A percentile compares a stretch with the other conserved stretches of the same genome.
These are phyloP conservation scores for Chaetophractus vellerosus DNA, from an alignment of 2,797 vertebrate genomes.

Conservation along the genomic window DNA sequence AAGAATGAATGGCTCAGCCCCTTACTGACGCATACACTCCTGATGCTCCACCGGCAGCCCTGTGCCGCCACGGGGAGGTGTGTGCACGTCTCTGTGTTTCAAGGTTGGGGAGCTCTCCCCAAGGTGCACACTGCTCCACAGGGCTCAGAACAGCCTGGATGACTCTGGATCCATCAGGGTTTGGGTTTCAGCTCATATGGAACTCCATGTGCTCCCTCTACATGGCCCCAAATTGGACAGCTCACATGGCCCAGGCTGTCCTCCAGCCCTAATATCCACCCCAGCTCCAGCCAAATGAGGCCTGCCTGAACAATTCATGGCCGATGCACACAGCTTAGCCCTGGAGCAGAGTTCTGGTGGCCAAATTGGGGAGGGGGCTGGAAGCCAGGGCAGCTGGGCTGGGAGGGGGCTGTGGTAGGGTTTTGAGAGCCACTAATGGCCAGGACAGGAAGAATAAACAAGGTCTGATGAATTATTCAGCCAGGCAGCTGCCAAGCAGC, in stretches of 20 bases:
- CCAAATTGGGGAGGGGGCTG: not conserved
- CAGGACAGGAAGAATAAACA: slow-evolving; percentile 73
- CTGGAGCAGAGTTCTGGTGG: slow-evolving; percentile 54
- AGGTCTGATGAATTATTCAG: slow-evolving; percentile 84
- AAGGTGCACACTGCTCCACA: not conserved
- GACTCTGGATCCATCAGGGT: not conserved
- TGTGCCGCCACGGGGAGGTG: accelerated
- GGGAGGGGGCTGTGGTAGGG: not conserved
- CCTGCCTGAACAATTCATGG: slow-evolving; percentile 82
- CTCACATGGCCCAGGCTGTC: not conserved
- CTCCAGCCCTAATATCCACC: not conserved
- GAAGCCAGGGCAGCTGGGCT: slow-evolving; percentile 69
- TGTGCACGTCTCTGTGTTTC: not conserved
- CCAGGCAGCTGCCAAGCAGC: slow-evolving; percentile 77
- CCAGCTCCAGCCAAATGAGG: not conserved
- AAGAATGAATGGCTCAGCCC: too few species aligned
- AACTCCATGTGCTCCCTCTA: not conserved
- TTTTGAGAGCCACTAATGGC: slow-evolving; percentile 72
- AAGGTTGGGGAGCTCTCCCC: too few species aligned
- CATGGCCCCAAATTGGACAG: not conserved
- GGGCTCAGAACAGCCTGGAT: not conserved
- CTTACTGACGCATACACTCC: not conserved
- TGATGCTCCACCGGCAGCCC: not conserved
- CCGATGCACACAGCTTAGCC: not conserved
- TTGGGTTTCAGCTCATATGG: not conserved